Percentiles rank a stretch among this genome's conserved stretches.
Evolutionary conservation across 2,113 vertebrate genomes (phyloP).

Genomic region (Thinocorus orbignyianus): DNA sequence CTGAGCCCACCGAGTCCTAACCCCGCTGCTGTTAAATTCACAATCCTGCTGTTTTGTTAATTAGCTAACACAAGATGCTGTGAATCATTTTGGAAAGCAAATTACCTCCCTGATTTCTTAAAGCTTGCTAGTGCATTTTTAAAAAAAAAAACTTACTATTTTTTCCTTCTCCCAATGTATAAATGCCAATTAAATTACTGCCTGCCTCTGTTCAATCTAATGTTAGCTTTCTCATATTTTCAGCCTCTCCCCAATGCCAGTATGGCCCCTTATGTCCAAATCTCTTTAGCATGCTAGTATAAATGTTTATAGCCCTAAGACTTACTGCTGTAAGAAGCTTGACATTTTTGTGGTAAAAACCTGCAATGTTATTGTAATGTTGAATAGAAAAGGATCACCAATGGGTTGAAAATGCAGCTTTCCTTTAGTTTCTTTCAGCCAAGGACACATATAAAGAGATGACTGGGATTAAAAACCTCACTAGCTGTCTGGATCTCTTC

Average conservation of each 20-base stretch:
- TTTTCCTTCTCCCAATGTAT: background rate
- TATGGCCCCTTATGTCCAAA: background rate
- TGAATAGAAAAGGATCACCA: conserved; percentile 20
- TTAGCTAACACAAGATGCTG: conserved; percentile 60
- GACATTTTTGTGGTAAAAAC: conserved; percentile 19
- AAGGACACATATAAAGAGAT: background rate
- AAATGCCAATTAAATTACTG: conserved; percentile 7
- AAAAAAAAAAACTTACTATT: background rate
- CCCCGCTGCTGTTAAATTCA: conserved; percentile 56
- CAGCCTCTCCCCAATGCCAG: background rate
- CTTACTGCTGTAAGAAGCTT: background rate
- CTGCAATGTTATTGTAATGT: background rate
- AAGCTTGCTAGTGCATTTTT: conserved; percentile 4
- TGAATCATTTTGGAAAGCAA: conserved; percentile 67
- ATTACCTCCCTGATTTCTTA: conserved; percentile 36
- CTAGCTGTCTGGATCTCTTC: background rate
- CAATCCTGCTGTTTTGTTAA: conserved; percentile 71
- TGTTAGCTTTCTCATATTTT: conserved; percentile 23
- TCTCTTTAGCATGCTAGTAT: conserved; percentile 7
- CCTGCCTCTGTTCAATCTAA: conserved; percentile 37
- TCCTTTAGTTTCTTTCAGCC: background rate
- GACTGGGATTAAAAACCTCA: background rate
- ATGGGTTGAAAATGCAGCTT: background rate
- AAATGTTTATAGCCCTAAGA: conserved; percentile 32
- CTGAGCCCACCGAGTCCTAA: background rate